Evolutionary conservation across 2,888 invertebrate genomes (phyloP).

Genomic region (Lottia gigantea): DNA sequence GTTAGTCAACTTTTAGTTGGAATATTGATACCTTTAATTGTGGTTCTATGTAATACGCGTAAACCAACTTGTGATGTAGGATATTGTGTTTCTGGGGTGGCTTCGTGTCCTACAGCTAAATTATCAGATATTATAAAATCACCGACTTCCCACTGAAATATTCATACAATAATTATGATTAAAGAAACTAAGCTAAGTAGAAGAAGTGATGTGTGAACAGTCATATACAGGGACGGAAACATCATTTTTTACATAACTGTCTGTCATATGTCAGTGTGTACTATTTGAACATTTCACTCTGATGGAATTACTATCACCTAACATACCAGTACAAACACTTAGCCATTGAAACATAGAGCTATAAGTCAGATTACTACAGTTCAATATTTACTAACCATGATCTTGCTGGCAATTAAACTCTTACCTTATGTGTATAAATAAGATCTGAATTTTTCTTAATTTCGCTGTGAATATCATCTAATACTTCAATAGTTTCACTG

Average conservation of each 20-base stretch:
- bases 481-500: conserved; percentile 45
- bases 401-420: no score
- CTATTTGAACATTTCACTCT: no score
- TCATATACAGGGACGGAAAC: no score
- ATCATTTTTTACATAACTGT: no score
- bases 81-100: conserved; percentile 58
- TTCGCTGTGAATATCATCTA: conserved; percentile 57
- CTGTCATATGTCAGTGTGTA: no score
- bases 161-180: neutral
- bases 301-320: no score
- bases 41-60: conserved; percentile 59
- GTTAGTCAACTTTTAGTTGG: conserved; percentile 38
- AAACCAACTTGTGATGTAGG: conserved; percentile 53
- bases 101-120: conserved; percentile 61
- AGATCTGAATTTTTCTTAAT: conserved; percentile 49
- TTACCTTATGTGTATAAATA: conserved; percentile 55
- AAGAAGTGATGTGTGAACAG: no score
- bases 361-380: no score
- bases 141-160: conserved; percentile 60
- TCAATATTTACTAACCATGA: no score
- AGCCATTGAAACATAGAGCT: no score
- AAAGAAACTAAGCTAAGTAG: no score
- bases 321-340: no score
- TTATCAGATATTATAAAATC: conserved; percentile 65
- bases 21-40: conserved; percentile 46